Base-by-base conservation (phyloP, 2,888 invertebrate species). In the Rhorus exstirpatorius region DNA sequence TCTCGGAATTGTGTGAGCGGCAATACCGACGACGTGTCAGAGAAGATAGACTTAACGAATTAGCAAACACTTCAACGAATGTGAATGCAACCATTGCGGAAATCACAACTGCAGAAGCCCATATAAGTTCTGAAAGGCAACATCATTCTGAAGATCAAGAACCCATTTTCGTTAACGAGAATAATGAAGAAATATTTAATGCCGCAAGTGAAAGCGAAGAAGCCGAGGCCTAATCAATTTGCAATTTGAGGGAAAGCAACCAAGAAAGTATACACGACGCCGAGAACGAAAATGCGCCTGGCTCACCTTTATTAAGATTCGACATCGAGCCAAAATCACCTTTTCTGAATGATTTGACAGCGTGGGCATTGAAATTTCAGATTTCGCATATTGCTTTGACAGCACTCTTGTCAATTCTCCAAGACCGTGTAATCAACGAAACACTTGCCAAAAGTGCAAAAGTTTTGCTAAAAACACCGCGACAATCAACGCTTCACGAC, bases 1-100 rank as follows among this genome's bases (percentile, higher is more conserved):
- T 70, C 38, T 70, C 70, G 44, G 70, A 70, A 70, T 70, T 70
- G 35, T 51, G 70, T 53, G 70, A 70, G 70, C 55, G 70, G 70
- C 70, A 70, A 70, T 70, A 70, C 38, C 70, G 70, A 35, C 70
- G 53, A 70, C 55, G 70, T 3, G 70, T 70, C 70, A 19, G 41
- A 70, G 70, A 53, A 70, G 70, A 70, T 35, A 70, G 10, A n/a
- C 53, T 70, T 24, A 51, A 70, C 53, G 51, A 68, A 49, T 49
- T 21, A 68, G 14, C 70, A 70, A 70, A 51, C 35, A 8, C 19
- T 19, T 70, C 55, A 53, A 70, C 70, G 70, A 70, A 70, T 70
- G 26, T 46, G 46, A 65, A 46, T 6, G 6, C 31, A 65, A 65
- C 46, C 65, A 65, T 14, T 31, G 6, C 31, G 31, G 31, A 31